These are phyloP conservation scores for Hydrozoanthus gracilis DNA, from an alignment of 92 coral and sea anemone species.

Conservation along the genomic window DNA sequence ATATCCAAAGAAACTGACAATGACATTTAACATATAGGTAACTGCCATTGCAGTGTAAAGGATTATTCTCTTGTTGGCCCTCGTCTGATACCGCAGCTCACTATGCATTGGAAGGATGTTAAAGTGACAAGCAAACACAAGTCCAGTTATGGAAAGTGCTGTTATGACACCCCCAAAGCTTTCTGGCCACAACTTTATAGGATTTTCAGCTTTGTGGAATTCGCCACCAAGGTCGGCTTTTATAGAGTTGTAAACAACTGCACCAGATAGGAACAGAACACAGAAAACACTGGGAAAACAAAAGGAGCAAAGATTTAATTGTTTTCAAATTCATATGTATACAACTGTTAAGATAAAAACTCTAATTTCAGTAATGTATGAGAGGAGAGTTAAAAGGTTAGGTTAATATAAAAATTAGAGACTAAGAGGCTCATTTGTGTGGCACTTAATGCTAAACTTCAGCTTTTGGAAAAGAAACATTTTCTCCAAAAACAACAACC, in stretches of 20 bases:
- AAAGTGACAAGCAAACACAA: conserved; percentile 89
- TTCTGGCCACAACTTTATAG: conserved; percentile 83
- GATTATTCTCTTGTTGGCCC: conserved; percentile 80
- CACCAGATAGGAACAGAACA: conserved; percentile 75
- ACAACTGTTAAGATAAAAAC: too few species aligned
- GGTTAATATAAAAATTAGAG: too few species aligned
- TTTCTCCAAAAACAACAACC: too few species aligned
- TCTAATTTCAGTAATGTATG: too few species aligned
- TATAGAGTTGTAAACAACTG: conserved; percentile 67
- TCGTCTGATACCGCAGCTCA: conserved; percentile 82
- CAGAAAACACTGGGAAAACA: conserved; percentile 67
- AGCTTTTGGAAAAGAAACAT: too few species aligned
- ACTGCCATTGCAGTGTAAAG: conserved; percentile 84
- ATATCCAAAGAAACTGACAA: conserved; percentile 84
- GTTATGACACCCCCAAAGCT: conserved; percentile 81
- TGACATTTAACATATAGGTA: conserved; percentile 70
- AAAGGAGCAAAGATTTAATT: not conserved
- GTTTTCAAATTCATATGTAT: too few species aligned
- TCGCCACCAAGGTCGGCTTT: conserved; percentile 73
- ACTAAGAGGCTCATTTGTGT: too few species aligned
- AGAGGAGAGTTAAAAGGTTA: too few species aligned
- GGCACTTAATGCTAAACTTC: too few species aligned
- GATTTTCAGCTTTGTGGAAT: conserved; percentile 59
- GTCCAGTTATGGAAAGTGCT: conserved; percentile 69
- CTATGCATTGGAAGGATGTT: conserved; percentile 91